Percentiles rank a stretch among this genome's conserved stretches.
phyloP scores from a whole-genome alignment of 2,113 vertebrate species.

The Pteronura brasiliensis region DNA sequence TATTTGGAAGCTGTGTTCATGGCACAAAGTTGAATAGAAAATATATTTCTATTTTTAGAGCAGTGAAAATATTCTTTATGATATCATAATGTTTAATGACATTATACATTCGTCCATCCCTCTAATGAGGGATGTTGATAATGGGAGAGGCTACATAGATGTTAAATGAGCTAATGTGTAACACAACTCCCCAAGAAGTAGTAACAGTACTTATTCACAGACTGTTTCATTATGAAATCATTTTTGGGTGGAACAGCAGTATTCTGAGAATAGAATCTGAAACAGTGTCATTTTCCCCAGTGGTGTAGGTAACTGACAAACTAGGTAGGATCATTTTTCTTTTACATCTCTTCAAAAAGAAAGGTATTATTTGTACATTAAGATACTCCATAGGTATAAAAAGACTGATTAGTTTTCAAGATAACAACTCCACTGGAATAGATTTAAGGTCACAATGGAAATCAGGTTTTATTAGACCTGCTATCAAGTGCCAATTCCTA shows the following conservation, averaged over 20 bases:
- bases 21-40: neutral
- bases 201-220: neutral
- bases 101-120: neutral
- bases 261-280: neutral
- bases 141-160: neutral
- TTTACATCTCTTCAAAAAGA: neutral
- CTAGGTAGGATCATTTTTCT: neutral
- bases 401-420: neutral
- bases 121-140: neutral
- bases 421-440: neutral
- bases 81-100: neutral
- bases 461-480: neutral
- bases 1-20: neutral
- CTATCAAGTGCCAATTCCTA: neutral
- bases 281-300: neutral
- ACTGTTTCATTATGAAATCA: neutral
- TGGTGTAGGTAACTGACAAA: neutral
- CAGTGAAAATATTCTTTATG: neutral
- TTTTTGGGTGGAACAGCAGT: neutral
- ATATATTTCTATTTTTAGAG: neutral
- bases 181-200: neutral
- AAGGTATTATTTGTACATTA: neutral
- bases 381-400: neutral
- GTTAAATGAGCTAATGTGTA: neutral
- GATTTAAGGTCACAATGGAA: neutral